Percentiles rank a stretch among this genome's conserved stretches.
phyloP scores from a whole-genome alignment of 1,140 invertebrate species.

The Phocides pigmalion region DNA sequence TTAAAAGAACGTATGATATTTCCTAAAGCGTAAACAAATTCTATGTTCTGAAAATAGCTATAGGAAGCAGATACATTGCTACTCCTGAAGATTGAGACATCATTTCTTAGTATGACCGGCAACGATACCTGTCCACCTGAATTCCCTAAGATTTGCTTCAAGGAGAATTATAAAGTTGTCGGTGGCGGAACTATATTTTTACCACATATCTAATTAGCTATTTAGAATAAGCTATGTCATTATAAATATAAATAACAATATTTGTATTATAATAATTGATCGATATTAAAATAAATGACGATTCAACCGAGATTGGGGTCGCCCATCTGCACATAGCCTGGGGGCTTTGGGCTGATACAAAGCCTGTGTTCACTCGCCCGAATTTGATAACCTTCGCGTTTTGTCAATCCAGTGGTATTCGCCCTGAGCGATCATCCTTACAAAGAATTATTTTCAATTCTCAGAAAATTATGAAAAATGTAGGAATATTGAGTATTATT shows the following conservation, averaged over 20 bases:
- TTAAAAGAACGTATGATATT: too few relatives aligned
- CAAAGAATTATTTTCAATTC: slow-evolving; percentile 26
- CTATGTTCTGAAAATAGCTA: too few relatives aligned
- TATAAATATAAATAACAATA: not conserved
- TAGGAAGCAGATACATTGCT: too few relatives aligned
- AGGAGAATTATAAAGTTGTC: too few relatives aligned
- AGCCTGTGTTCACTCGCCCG: slow-evolving; percentile 36
- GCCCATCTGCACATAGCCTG: slow-evolving; percentile 36
- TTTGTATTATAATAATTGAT: not conserved
- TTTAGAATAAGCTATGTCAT: not conserved
- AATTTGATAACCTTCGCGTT: slow-evolving; percentile 42
- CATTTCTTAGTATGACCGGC: too few relatives aligned
- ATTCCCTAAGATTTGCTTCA: too few relatives aligned
- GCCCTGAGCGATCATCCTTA: slow-evolving; percentile 26
- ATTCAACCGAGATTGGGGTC: slow-evolving; percentile 29
- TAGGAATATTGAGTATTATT: too few relatives aligned
- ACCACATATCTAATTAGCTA: too few relatives aligned
- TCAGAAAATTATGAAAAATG: not conserved
- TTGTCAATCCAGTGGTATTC: slow-evolving; percentile 21
- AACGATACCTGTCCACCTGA: too few relatives aligned
- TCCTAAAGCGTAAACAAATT: too few relatives aligned
- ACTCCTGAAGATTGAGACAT: too few relatives aligned
- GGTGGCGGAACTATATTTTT: too few relatives aligned
- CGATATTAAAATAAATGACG: slow-evolving; percentile 11
- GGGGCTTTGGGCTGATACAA: slow-evolving; percentile 34